Evolutionary conservation across 2,888 invertebrate species (phyloP).

Genomic region (Amiota minor): DNA sequence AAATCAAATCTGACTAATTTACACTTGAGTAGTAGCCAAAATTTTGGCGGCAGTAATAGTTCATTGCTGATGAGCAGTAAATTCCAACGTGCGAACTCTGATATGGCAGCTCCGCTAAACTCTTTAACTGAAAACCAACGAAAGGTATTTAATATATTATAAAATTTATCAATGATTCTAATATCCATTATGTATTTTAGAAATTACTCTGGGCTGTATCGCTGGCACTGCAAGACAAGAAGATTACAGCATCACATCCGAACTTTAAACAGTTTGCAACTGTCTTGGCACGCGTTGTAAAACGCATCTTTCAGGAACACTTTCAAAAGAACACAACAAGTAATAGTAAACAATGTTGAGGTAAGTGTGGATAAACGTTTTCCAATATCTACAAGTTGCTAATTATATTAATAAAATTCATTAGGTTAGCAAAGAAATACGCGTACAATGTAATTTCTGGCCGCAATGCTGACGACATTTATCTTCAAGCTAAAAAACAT

Average conservation of each 20-base stretch:
- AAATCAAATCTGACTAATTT: constrained; percentile 30
- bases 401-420: constrained; percentile 25
- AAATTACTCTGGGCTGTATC: constrained; percentile 88
- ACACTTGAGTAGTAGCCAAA: constrained; percentile 47
- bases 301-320: constrained; percentile 78
- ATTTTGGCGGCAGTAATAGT: constrained; percentile 43
- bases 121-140: constrained; percentile 71
- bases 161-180: background rate
- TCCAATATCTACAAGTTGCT: no score
- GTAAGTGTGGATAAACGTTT: constrained; percentile 60
- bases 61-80: constrained; percentile 51
- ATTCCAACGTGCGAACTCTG: constrained; percentile 61
- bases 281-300: constrained; percentile 79
- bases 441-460: constrained; percentile 80
- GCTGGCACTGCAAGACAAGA: constrained; percentile 82
- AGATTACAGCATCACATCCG: constrained; percentile 79
- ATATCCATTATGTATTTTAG: constrained; percentile 61
- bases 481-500: constrained; percentile 64
- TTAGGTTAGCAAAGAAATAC: constrained; percentile 79
- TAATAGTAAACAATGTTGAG: constrained; percentile 84
- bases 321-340: constrained; percentile 79
- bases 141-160: constrained; percentile 53
- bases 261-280: constrained; percentile 83
- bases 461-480: constrained; percentile 79
- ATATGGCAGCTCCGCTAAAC: constrained; percentile 55